Evolutionary conservation across 2,888 invertebrate genomes (phyloP), one percentile per base, ranked within the genome.

Genomic region (Parnassius apollo): DNA sequence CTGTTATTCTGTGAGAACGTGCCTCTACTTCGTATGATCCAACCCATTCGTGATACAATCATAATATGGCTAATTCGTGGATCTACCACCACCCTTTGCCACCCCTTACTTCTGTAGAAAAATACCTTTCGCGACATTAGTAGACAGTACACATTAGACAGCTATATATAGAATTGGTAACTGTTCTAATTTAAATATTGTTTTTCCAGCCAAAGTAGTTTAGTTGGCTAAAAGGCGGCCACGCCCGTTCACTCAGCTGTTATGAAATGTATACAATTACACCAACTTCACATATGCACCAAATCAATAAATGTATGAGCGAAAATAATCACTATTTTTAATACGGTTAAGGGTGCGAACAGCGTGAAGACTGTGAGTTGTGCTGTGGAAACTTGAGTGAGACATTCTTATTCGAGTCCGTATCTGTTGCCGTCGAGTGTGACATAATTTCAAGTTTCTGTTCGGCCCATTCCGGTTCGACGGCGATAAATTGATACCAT

Each of bases 371-470:
- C 9, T 11, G n/a, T 42, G 11, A 7, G 12, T 59, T 49, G 42
- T 56, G 45, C 49, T 56, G 54, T 44, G 54, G 59, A 56, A 59
- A 59, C 63, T 56, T 59, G 59, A 8, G 51, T 35, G n/a, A 45
- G 22, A n/a, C 35, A 4, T 13, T 22, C 10, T 44, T 50, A 44
- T 42, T 46, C 57, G 42, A 48, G 62, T 54, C 22, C 22, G 51
- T 59, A 63, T 55, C 55, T 59, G 44, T 61, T 56, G 55, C 61
- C 61, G 51, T 57, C 63, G 51, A 59, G 63, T 59, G 63, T 63
- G 63, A 63, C 50, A 63, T 63, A 63, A 63, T 59, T 63, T 63
- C 63, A 50, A 35, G 51, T 63, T 63, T 42, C 56, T 59, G 56
- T 25, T 11, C 18, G 4, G 45, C 45, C 8, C 55, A 59, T 46